Conservation (phyloP, 2,113 vertebrate genomes). For the Bubo scandiacus region DNA sequence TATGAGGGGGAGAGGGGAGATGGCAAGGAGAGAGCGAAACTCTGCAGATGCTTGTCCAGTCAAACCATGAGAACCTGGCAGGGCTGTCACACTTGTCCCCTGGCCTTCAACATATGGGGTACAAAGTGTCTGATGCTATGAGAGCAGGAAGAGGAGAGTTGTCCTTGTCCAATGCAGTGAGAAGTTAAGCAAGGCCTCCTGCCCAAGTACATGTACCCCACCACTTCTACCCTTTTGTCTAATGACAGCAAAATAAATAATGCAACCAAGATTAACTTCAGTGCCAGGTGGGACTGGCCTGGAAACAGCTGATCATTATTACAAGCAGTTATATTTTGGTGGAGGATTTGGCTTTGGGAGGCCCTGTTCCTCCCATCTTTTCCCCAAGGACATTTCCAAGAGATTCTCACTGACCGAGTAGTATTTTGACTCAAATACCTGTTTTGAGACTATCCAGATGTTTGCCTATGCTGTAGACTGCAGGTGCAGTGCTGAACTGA, state of each 20-base stretch:
- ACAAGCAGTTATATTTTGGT: background rate
- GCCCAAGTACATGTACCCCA: background rate
- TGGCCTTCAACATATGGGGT: background rate
- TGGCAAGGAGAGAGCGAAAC: background rate
- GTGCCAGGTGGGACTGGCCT: background rate
- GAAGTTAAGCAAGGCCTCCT: background rate
- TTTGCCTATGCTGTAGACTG: background rate
- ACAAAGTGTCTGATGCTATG: background rate
- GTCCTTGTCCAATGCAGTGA: background rate
- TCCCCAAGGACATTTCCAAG: background rate
- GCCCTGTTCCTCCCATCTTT: background rate
- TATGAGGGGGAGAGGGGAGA: background rate
- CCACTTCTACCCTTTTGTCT: background rate
- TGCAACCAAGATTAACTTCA: background rate
- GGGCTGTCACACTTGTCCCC: background rate
- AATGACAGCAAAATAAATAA: slow-evolving; percentile 7
- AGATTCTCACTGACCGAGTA: background rate
- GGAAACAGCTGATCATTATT: background rate
- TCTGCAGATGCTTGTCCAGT: background rate
- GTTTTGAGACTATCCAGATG: background rate
- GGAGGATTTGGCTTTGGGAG: background rate
- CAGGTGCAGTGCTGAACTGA: background rate
- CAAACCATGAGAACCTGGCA: background rate
- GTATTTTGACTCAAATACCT: background rate
- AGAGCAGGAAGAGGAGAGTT: background rate